Base-by-base conservation (phyloP, 1,140 invertebrate species). In the Lanistes nyassanus region DNA sequence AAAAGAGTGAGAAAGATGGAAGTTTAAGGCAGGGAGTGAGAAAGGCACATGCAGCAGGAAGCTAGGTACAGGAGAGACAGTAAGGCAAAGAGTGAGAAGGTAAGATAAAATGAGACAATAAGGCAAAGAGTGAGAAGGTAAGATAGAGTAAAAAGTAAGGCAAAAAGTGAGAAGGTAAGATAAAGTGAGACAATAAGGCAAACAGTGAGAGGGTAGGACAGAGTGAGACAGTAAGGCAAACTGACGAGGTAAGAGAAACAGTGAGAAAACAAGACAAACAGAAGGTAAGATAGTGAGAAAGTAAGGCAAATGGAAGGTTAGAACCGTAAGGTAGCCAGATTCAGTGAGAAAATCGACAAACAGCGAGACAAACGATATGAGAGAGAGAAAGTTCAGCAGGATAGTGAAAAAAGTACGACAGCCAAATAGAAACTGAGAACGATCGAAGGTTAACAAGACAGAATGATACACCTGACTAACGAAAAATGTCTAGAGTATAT, bases 191-290 rank as follows among this genome's bases (percentile, higher is more conserved):
- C 6, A 19, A 36, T 36, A 36, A 19, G 29, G 11, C 6, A 13
- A 23, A 19, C 31, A 31, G 5, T 5, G 62, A 65, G 6, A 13
- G 62, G 31, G 58, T 26, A 31, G 31, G 58, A 62, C 23, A 62
- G 58, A 62, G 58, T 26, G 58, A 62, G 58, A 62, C 23, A 62
- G 58, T 26, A 31, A 62, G 58, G 31, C 23, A 60, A 29, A 60
- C 23, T 26, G 58, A 62, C 23, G 31, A 31, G 31, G 58, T 26
- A 31, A 62, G 58, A 62, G 58, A 62, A 31, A 62, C 23, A 62
- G 58, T 26, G 58, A 62, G 58, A 60, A 6, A 60, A 31, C 62
- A 64, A 37, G 3, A 34, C 31, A 65, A 31, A 65, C 21, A 36
- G 29, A 65, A 31, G 34, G 62, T 19, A n/a, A 64, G 62, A 64